Conservation (phyloP, 1,140 invertebrate genomes). For the Penaeus vannamei region DNA sequence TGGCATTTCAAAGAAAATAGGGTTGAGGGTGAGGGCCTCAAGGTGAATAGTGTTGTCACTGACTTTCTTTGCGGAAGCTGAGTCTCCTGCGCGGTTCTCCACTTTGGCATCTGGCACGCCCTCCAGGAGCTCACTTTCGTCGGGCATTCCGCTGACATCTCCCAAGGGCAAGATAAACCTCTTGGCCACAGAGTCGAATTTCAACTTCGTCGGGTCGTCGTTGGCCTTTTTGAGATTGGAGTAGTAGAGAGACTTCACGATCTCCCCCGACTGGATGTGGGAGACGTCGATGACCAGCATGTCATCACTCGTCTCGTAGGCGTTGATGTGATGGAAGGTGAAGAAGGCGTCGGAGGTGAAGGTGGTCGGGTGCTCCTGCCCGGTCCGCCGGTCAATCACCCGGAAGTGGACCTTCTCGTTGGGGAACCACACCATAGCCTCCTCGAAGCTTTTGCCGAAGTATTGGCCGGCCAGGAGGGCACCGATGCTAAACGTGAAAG, state of each 20-base stretch:
- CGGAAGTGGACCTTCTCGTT: slow-evolving; percentile 70
- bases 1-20: slow-evolving; percentile 25
- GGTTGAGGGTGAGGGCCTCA: not conserved
- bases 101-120: too few species aligned
- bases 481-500: slow-evolving; percentile 61
- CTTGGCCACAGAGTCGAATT: not conserved
- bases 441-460: not conserved
- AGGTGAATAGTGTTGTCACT: not conserved
- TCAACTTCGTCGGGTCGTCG: not conserved
- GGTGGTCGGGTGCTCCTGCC: slow-evolving; percentile 70
- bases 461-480: not conserved
- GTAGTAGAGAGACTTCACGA: not conserved
- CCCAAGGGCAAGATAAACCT: not conserved
- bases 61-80: not conserved
- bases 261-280: slow-evolving; percentile 47
- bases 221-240: not conserved
- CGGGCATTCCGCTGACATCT: not conserved
- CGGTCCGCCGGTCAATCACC: slow-evolving; percentile 72
- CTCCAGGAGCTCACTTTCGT: not conserved
- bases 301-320: slow-evolving; percentile 71
- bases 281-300: slow-evolving; percentile 65
- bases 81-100: not conserved
- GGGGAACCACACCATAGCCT: not conserved
- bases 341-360: not conserved
- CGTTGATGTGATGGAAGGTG: slow-evolving; percentile 71